Percentiles rank a stretch among this genome's conserved stretches.
Evolutionary conservation across 2,888 invertebrate species (phyloP).

Genomic region (Acanthopleura granulata): DNA sequence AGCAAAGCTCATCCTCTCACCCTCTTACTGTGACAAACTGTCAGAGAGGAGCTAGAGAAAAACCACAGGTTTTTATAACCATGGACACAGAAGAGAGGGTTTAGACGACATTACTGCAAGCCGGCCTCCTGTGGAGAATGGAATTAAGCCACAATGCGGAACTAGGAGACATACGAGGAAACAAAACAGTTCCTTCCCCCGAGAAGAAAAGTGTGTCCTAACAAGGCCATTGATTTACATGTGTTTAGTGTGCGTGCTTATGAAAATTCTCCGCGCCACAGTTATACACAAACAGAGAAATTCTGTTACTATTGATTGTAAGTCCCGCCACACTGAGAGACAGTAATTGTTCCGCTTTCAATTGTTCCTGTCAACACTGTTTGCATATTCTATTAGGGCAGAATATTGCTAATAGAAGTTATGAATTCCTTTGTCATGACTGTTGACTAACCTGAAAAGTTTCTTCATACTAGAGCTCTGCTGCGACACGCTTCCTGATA

Average conservation of each 20-base stretch:
- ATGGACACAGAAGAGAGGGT: too few relatives aligned
- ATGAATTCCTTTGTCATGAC: not conserved
- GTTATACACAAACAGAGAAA: constrained; percentile 10
- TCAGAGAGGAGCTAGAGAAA: too few relatives aligned
- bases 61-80: too few relatives aligned
- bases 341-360: constrained; percentile 4
- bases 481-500: too few relatives aligned
- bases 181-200: too few relatives aligned
- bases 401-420: constrained; percentile 1
- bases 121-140: too few relatives aligned
- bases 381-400: not conserved
- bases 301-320: constrained; percentile 6
- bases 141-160: too few relatives aligned
- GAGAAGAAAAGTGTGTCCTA: not conserved
- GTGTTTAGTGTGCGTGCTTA: not conserved
- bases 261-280: not conserved
- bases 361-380: constrained; percentile 7
- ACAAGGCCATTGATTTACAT: constrained; percentile 5
- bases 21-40: too few relatives aligned
- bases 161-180: too few relatives aligned
- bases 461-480: too few relatives aligned
- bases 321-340: not conserved
- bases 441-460: not conserved
- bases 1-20: too few relatives aligned
- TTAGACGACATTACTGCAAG: too few relatives aligned